Base-by-base conservation (phyloP, 2,888 invertebrate species). In the Aphidoletes aphidimyza region DNA sequence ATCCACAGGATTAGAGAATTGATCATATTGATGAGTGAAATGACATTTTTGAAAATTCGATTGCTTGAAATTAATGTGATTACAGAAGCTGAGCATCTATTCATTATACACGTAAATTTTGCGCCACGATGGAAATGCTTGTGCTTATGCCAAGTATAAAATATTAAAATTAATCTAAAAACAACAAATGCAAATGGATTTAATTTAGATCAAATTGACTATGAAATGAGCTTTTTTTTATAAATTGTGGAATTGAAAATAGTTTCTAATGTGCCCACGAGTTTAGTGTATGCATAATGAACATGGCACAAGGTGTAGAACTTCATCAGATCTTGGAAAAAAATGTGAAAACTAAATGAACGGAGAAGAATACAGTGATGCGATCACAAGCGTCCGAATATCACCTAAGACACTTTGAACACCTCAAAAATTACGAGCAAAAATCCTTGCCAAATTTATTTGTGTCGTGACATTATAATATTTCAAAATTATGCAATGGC, bases 381-480 rank as follows among this genome's bases (percentile, higher is more conserved):
- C 14, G 42, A 42, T 42, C 14, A 9, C 8, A 42, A 42, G 42
- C 42, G 42, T n/a, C n/a, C n/a, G 14, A 42, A 42, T 6, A 42
- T 42, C 42, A 42, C 42, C 14, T 9, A 42, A 42, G 14, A 9
- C 6, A 42, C 14, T 42, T 42, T 42, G 14, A 42, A 14, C 42
- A 14, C 42, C 54, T 17, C 22, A 69, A 69, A 69, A 69, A n/a
- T n/a, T 69, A 69, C 30, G 11, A 69, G 34, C 14, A 14, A 9
- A 42, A 42, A 69, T 69, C 69, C 69, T 69, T 69, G 69, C 69
- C 14, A 30, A 69, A 26, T 69, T 47, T 69, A 69, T 69, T 69
- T 69, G 0, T 69, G 69, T 69, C 69, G n/a, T n/a, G n/a, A 69
- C 30, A 69, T 30, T 69, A 11, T 14, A 69, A 11, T 30, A 30